phyloP scores from a whole-genome alignment of 1,140 invertebrate species.

The Yoshiicerus persimilis region DNA sequence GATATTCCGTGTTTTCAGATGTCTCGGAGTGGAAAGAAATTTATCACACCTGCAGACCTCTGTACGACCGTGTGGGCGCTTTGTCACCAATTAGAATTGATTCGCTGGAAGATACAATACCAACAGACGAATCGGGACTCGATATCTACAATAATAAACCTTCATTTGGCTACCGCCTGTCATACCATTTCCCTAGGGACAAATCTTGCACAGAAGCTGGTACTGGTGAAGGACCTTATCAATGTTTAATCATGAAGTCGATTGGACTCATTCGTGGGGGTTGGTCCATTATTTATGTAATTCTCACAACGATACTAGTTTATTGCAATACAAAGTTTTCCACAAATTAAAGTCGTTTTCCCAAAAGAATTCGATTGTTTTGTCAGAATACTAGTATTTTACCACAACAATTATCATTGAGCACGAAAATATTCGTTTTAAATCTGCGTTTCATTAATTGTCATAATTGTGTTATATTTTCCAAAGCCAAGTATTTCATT shows the following conservation, averaged over 20 bases:
- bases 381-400: too few species aligned
- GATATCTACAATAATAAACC: background rate
- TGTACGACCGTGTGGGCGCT: background rate
- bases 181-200: background rate
- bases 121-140: background rate
- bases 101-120: background rate
- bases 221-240: background rate
- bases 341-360: too few species aligned
- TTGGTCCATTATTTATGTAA: background rate
- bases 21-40: background rate
- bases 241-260: background rate
- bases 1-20: background rate
- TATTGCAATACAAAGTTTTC: background rate
- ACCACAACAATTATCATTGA: too few species aligned
- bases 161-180: background rate
- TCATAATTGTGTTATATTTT: too few species aligned
- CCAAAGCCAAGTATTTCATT: too few species aligned
- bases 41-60: background rate
- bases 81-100: background rate
- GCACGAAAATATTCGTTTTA: too few species aligned
- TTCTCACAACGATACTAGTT: too few species aligned
- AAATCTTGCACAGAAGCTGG: background rate
- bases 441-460: too few species aligned
- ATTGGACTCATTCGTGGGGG: background rate
- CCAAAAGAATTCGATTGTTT: too few species aligned